Evolutionary conservation across 2,888 invertebrate genomes (phyloP), one percentile per base, ranked within the genome.

Genomic region (Eristalinus aeneus): DNA sequence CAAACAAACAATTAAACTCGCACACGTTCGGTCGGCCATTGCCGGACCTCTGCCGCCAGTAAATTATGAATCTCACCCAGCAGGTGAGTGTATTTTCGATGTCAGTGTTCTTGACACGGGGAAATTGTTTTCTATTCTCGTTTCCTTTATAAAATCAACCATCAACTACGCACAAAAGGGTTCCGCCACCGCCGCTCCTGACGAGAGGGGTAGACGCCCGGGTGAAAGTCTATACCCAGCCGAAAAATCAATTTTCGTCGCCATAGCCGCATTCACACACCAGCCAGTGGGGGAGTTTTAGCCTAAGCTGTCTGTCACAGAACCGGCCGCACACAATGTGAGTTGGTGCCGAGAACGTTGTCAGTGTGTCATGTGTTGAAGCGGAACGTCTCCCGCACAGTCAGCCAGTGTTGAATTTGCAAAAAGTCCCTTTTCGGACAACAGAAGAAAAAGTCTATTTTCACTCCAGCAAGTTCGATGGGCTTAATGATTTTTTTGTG

Each of bases 161-260:
- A 32, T 68, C 58, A 22, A 22, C 54, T 36, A 36, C 61, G 32
- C 75, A 34, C 75, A 68, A 54, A 68, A 20, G 32, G 32, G 20
- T 32, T 16, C 34, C 23, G 56, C 56, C 16, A 6, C n/a, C 11
- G 23, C 6, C 56, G 23, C 22, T 22, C 36, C 23, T 31, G 46
- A 1, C n/a, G 16, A 9, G 67, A 80, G 54, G 80, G 75, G 80
- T 80, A 32, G 71, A 79, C 61, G 80, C 79, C 75, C 75, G 75
- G 65, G 27, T 34, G 53, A 27, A n/a, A 23, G 34, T 36, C 77
- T 12, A 23, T 56, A 11, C 23, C 56, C 56, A 56, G 20, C 63
- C 63, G 69, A 77, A 85, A 85, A 85, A 81, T 85, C 85, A 85
- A 85, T 85, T 85, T 85, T 67, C 71, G 46, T 46, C 16, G 12